Percentiles rank a stretch among this genome's conserved stretches.
Evolutionary conservation across 1,140 invertebrate species (phyloP).

Genomic region (Trichonephila clavata): DNA sequence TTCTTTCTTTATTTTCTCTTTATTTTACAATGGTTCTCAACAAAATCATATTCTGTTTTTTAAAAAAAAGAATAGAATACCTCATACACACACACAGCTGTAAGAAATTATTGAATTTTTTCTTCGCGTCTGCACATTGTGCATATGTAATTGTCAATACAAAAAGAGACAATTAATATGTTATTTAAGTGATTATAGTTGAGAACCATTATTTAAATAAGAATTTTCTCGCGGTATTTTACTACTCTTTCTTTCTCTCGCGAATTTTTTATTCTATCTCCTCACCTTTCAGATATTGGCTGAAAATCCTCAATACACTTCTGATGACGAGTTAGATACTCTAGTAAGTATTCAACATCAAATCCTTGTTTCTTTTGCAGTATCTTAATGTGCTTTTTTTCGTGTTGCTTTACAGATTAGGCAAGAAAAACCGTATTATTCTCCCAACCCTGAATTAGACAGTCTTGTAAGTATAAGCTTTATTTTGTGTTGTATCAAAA

Average conservation of each 20-base stretch:
- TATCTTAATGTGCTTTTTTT: constrained; percentile 74
- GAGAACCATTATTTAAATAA: constrained; percentile 24
- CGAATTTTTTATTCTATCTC: constrained; percentile 66
- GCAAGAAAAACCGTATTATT: constrained; percentile 98
- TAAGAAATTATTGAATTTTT: background rate
- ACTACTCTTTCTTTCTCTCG: constrained; percentile 69
- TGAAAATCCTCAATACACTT: constrained; percentile 76
- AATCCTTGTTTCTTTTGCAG: constrained; percentile 26
- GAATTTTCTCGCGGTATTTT: constrained; percentile 27
- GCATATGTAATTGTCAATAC: background rate
- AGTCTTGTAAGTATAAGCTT: constrained; percentile 93
- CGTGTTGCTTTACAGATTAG: constrained; percentile 91
- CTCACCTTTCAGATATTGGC: constrained; percentile 77
- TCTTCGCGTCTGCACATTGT: background rate
- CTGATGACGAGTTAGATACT: constrained; percentile 77
- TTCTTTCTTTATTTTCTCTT: background rate
- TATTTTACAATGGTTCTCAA: background rate
- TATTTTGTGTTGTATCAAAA: constrained; percentile 45
- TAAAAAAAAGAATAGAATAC: too few species aligned
- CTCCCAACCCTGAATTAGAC: constrained; percentile 98
- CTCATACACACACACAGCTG: too few species aligned
- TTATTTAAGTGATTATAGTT: background rate
- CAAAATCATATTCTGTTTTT: background rate
- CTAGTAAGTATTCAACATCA: constrained; percentile 75
- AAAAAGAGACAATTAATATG: background rate